Evolutionary conservation across 2,888 invertebrate species (phyloP), one percentile per base, ranked within the genome.

Genomic region (Desoria tigrina): DNA sequence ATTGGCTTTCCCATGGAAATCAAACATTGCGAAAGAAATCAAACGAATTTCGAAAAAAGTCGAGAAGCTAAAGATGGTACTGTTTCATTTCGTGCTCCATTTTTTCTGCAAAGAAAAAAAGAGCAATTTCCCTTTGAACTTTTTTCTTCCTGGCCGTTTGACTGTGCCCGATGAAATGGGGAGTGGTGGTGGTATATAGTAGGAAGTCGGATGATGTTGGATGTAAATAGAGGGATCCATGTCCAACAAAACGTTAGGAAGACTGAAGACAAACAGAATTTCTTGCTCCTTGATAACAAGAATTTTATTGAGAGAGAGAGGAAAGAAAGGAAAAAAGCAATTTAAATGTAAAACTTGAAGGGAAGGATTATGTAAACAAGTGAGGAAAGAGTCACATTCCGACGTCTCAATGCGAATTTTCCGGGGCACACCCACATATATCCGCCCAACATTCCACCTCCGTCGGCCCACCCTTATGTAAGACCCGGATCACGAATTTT

Each of bases 341-440:
- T 51, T 51, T 51, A 51, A 51, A 51, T 51, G 51, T 51, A 51
- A 51, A 51, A 51, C 26, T 14, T 45, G 45, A 45, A 45, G n/a
- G 45, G 51, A 51, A 51, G 27, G 51, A 45, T 45, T 26, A 51
- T 51, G 51, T 51, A 51, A 51, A 51, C 51, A 51, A 51, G 16
- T 51, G 16, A 45, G 45, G 45, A 45, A 45, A 18, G 45, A 45
- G 45, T 18, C 45, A 18, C n/a, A 45, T 18, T 16, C 16, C 21
- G 45, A 45, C 45, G 32, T 45, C 45, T 18, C 45, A 45, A 45
- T 45, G 16, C 45, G 21, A 16, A 21, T 45, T 21, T 21, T 6
- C 45, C 21, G 9, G 6, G 45, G 9, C 21, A 45, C 45, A 45
- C 16, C 45, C 21, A 6, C 45, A 11, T 18, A 18, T 45, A 45